Conservation (phyloP, 2,113 vertebrate species). For the Grammomys surdaster region DNA sequence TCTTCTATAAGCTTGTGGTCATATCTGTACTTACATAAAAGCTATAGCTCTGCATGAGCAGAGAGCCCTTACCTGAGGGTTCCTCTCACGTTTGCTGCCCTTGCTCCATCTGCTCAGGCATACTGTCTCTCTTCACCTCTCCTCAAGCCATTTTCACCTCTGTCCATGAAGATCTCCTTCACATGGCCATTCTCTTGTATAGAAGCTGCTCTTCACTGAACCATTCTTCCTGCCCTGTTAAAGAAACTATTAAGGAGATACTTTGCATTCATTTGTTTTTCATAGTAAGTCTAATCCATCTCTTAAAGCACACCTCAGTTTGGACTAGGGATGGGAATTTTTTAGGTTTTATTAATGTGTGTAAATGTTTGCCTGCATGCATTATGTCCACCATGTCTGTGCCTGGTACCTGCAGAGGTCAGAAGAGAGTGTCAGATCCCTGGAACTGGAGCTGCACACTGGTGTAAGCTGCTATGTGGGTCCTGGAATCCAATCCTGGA, state of each 20-base stretch:
- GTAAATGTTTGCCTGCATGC: background rate
- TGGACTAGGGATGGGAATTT: background rate
- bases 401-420: background rate
- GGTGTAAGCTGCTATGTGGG: background rate
- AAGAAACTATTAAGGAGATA: background rate
- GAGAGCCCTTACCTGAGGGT: background rate
- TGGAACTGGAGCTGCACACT: background rate
- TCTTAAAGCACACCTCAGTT: background rate
- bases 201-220: background rate
- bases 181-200: background rate
- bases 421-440: background rate
- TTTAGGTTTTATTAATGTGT: background rate
- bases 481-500: background rate
- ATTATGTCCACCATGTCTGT: no score
- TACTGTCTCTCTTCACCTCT: background rate
- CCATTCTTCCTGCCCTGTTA: background rate
- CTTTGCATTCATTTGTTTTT: background rate
- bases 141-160: background rate
- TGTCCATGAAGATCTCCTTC: background rate
- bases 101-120: background rate
- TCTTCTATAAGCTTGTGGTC: conserved; percentile 5
- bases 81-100: no score
- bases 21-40: conserved; percentile 30
- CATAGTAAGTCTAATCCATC: background rate
- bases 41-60: background rate